phyloP scores from a whole-genome alignment of 2,797 vertebrate genomes.

The Alca torda region DNA sequence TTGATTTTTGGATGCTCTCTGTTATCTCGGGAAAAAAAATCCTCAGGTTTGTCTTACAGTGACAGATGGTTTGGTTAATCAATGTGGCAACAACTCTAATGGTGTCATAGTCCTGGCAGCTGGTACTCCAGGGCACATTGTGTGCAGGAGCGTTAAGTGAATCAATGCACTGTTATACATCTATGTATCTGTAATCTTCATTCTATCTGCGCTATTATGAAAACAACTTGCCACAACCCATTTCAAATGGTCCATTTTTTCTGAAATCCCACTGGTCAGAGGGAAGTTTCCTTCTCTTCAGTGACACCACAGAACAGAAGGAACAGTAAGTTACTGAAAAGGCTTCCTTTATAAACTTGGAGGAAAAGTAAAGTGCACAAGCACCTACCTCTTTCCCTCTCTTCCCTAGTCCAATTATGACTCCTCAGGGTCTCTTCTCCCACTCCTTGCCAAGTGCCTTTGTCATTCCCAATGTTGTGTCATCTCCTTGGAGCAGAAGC shows the following conservation, averaged over 20 bases:
- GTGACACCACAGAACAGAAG: background rate
- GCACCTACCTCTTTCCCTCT: background rate
- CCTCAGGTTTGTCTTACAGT: background rate
- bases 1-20: background rate
- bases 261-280: background rate
- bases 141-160: rapidly evolving
- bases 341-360: background rate
- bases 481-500: background rate
- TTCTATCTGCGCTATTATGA: background rate
- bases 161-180: background rate
- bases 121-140: background rate
- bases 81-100: background rate
- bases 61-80: conserved; percentile 44
- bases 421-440: background rate
- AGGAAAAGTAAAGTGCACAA: background rate
- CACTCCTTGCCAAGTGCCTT: background rate
- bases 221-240: background rate
- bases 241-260: background rate
- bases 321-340: background rate
- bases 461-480: background rate
- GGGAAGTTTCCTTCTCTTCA: background rate
- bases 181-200: background rate
- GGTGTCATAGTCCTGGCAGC: conserved; percentile 6
- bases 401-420: background rate
- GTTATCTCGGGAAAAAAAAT: background rate